Base-by-base conservation (phyloP, 2,797 vertebrate species). In the Squalus acanthias region DNA sequence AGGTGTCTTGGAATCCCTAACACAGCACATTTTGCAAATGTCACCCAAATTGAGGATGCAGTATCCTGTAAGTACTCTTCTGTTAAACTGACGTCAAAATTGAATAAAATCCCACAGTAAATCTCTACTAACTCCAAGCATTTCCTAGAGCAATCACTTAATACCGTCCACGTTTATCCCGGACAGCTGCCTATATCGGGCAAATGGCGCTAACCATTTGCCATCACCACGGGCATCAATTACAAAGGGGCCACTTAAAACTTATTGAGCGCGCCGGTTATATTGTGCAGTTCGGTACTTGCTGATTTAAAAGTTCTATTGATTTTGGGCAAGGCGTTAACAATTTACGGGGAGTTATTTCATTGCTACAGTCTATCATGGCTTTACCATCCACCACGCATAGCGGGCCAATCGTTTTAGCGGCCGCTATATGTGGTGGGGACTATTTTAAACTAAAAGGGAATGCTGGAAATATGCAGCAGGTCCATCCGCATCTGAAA, bases 11-110 rank as follows among this genome's bases (percentile, higher is more conserved):
- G 99, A 95, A 99, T 99, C 96, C 99, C 99, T 85, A 99, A 99
- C 97, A 99, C 99, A 0, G 99, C 99, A 6, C 99, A 99, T 97
- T 99, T 99, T 24, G 99, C 99, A 96, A 99, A 99, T 0, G 99
- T 99, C 97, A 99, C 99, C 0, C 99, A 99, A 98, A 99, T 99
- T 0, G 99, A 99, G 97, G 99, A 99, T 12, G 99, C 99, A 0
- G 99, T 99, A 96, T 99, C 99, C 0, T 91, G 99, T 99, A 97
- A 99, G 99, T 98, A 96, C 96, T n/a, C 46, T 57, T 33, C 33
- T 24, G 91, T 8, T 29, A 29, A 39, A 70, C 39, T 13, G 13
- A 0, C 7, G 70, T 57, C 65, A 46, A 15, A 39, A 20, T 24
- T 93, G n/a, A 67, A 65, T 17, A 67, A 39, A 67, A 69, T 67